A percentile compares a stretch with the other conserved stretches of the same genome.
phyloP scores from a whole-genome alignment of 2,113 vertebrate species.

The Glareola pratincola region DNA sequence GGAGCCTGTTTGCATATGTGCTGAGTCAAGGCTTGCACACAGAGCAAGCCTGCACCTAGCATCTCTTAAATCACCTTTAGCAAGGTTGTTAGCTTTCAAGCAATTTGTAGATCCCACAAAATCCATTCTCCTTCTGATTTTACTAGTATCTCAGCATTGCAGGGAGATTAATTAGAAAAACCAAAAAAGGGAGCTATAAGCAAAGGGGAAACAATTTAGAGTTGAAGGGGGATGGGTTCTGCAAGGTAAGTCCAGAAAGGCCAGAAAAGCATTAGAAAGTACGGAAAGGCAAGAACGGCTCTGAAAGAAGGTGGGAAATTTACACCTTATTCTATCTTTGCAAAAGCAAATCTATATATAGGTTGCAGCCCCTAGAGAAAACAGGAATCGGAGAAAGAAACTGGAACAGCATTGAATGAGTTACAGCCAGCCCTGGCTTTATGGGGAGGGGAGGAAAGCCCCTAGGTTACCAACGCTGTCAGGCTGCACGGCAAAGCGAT shows the following conservation, averaged over 20 bases:
- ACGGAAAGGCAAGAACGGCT: neutral
- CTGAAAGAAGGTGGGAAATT: neutral
- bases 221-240: neutral
- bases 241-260: neutral
- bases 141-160: neutral
- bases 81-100: neutral
- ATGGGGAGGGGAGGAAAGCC: neutral
- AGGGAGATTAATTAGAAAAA: neutral
- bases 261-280: neutral
- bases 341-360: neutral
- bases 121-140: neutral
- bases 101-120: neutral
- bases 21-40: conserved; percentile 57
- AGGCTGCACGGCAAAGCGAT: neutral
- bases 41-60: neutral
- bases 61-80: neutral
- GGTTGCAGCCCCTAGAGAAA: neutral
- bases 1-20: conserved; percentile 55
- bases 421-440: neutral
- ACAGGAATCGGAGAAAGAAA: neutral
- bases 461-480: neutral
- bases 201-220: neutral
- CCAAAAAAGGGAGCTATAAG: neutral
- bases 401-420: neutral
- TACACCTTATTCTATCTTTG: neutral